phyloP scores from a whole-genome alignment of 1,140 invertebrate species.

The Musca vetustissima region DNA sequence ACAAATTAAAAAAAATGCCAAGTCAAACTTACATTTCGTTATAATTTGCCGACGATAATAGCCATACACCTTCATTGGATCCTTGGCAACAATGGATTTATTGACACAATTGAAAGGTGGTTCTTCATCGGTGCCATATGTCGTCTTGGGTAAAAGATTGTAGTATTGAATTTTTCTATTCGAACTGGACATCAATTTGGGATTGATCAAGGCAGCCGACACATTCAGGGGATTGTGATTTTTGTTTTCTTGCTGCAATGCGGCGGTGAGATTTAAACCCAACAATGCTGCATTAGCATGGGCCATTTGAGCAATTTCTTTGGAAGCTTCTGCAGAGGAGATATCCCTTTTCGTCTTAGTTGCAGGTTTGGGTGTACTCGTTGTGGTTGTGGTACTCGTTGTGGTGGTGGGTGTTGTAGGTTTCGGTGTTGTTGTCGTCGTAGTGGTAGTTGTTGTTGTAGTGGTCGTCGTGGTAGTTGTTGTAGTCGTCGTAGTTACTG shows the following conservation, averaged over 20 bases:
- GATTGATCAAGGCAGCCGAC: conserved; percentile 4
- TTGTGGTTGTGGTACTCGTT: conserved; percentile 29
- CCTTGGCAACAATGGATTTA: conserved; percentile 62
- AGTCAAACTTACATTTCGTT: conserved; percentile 61
- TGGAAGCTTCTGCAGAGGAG: conserved; percentile 28
- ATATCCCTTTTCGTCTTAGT: conserved; percentile 39
- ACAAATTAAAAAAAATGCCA: conserved; percentile 21
- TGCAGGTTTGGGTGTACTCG: conserved; percentile 32
- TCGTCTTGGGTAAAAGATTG: conserved; percentile 1
- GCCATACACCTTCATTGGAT: conserved; percentile 72
- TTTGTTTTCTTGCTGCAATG: conserved; percentile 41
- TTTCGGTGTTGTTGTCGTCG: conserved; percentile 59
- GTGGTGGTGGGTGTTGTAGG: conserved; percentile 39
- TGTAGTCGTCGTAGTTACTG: conserved; percentile 62
- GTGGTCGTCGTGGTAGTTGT: conserved; percentile 59
- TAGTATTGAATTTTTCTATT: conserved; percentile 15
- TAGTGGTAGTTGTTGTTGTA: conserved; percentile 60
- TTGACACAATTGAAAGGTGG: conserved; percentile 64
- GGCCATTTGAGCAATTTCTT: conserved; percentile 36
- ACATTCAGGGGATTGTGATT: conserved; percentile 28
- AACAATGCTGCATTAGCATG: conserved; percentile 42
- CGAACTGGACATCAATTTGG: not conserved
- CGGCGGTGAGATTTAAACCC: conserved; percentile 39
- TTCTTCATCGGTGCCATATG: conserved; percentile 35
- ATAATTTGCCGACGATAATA: conserved; percentile 66